Base-by-base conservation (phyloP, 1,140 invertebrate genomes). In the Drosophila neocordata region DNA sequence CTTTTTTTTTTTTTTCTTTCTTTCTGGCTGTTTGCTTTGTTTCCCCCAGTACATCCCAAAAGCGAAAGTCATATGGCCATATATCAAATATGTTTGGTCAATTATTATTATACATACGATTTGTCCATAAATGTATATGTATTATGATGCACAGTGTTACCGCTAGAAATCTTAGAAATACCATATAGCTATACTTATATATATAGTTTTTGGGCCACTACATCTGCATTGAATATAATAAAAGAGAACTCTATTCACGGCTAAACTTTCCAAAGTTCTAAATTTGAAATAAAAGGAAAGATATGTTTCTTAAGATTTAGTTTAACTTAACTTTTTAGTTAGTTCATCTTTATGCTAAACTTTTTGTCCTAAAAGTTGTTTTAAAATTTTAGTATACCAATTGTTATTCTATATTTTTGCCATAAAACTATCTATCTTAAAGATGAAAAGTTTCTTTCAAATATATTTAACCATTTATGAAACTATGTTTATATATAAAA, bases 31-130 rank as follows among this genome's bases (percentile, higher is more conserved):
- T 68, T 69, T 65, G 65, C 60, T 59, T 59, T 63, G 58, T 58
- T 62, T 57, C 53, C 63, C 53, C 60, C 60, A 68, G 58, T 59
- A 69, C 65, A 74, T 6, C 73, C 15, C 41, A 85, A 85, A 85
- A 85, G 81, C 81, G 81, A 85, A 85, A 85, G 81, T 79, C 65
- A 61, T 73, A 65, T 67, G 74, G 79, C 77, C 80, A 83, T 85
- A 84, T 85, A 80, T 69, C 65, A 79, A 79, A 84, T 64, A 79
- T 69, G 68, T 65, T 67, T 62, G 52, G 59, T 69, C 61, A 69
- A 77, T 73, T 77, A 73, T 77, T 48, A 48, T 48, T 48, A 48
- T 48, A 48, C 15, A 20, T 48, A 48, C 41, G 41, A 48, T 48
- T 20, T 48, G 41, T 48, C 41, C 41, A 48, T 48, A 48, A 48